Evolutionary conservation across 2,888 invertebrate genomes (phyloP), one percentile per base, ranked within the genome.

Genomic region (Drosophila pseudotakahashii): DNA sequence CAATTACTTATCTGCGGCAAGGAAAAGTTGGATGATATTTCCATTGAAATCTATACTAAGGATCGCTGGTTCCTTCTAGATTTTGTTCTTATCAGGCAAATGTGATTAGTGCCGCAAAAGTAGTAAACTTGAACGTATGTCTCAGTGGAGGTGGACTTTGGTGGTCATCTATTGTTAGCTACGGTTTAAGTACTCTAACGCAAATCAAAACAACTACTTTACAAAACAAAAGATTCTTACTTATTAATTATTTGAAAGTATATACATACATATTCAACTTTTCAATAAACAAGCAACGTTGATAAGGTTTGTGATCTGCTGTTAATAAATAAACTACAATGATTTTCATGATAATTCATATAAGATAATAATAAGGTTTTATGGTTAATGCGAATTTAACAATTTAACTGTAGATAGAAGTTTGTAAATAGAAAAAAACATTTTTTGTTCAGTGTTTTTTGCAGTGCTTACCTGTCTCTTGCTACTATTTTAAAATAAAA

Each of bases 41-140:
- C 23, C 9, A 30, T 9, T 4, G 16, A 63, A 62, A 63, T 63
- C 62, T 48, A 63, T 63, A 63, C 64, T 63, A 63, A 63, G 62
- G 64, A 63, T 63, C 48, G 16, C 11, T 41, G n/a, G 23, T 32
- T 48, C 34, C 48, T 34, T 42, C n/a, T 48, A 36, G 34, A n/a
- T 7, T 16, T 48, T 10, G 9, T 11, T 48, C 34, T 63, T 63
- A 63, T 63, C 62, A 47, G 47, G 13, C 62, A 48, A 63, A 50
- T 48, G 48, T 13, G 64, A 63, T 63, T 63, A 42, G 63, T 26
- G 32, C 7, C 32, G 16, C 48, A 63, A 34, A 41, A 23, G 10
- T n/a, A 41, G 47, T 48, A 67, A 67, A 67, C 66, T 67, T 67
- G 66, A 67, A 69, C 69, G 66, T 48, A 58, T 67, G 70, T 39